Conservation (phyloP, 1,140 invertebrate species). For the Semibalanus balanoides region DNA sequence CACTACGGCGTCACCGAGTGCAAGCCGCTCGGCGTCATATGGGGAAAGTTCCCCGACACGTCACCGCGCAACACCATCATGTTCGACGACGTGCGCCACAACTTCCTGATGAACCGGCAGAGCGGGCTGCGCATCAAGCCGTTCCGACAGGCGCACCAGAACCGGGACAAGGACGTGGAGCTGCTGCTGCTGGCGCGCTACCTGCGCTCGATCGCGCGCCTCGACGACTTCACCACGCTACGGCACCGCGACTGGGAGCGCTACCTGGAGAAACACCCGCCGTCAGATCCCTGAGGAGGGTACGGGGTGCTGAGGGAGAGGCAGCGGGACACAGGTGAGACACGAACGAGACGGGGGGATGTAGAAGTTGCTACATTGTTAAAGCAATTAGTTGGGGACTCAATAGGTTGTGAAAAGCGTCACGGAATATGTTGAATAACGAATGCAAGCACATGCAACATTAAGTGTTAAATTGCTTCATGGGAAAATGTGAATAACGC, state of each 20-base stretch:
- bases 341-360: background rate
- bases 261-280: constrained; percentile 32
- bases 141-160: constrained; percentile 78
- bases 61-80: constrained; percentile 87
- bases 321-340: no score
- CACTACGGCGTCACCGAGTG: constrained; percentile 84
- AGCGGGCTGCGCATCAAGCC: constrained; percentile 79
- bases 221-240: constrained; percentile 67
- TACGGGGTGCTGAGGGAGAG: no score
- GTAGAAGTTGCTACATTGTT: no score
- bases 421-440: no score
- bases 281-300: background rate
- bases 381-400: no score
- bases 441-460: no score
- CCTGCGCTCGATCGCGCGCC: constrained; percentile 61
- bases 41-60: constrained; percentile 86
- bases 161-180: constrained; percentile 69
- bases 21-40: constrained; percentile 90
- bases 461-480: no score
- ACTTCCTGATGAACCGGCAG: constrained; percentile 96
- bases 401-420: no score
- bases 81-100: constrained; percentile 93
- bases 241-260: constrained; percentile 88
- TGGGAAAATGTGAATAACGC: no score
- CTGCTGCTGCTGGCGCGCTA: constrained; percentile 68